Evolutionary conservation across 2,888 invertebrate genomes (phyloP).

Genomic region (Gerosis bhagava): DNA sequence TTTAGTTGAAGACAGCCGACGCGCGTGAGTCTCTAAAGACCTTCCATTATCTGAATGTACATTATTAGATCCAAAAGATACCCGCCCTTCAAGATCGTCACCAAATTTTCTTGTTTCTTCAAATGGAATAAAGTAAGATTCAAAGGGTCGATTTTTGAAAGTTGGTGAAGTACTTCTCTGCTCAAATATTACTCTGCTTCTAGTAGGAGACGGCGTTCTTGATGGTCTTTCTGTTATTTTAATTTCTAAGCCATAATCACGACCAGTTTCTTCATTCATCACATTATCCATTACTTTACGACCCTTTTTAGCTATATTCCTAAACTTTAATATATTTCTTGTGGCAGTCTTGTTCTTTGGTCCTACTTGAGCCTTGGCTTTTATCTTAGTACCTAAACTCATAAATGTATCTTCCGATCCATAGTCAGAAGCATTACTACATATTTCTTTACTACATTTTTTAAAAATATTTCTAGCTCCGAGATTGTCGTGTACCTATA

Average conservation of each 20-base stretch:
- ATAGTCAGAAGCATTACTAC: slow-evolving; percentile 72
- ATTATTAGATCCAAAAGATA: slow-evolving; percentile 51
- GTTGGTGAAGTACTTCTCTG: slow-evolving; percentile 52
- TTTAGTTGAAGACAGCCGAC: slow-evolving; percentile 54
- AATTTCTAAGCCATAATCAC: slow-evolving; percentile 60
- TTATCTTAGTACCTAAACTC: slow-evolving; percentile 76
- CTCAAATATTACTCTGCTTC: slow-evolving; percentile 46
- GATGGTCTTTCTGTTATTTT: slow-evolving; percentile 58
- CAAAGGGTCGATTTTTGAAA: slow-evolving; percentile 53
- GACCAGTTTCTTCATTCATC: slow-evolving; percentile 41
- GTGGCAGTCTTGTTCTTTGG: slow-evolving; percentile 55
- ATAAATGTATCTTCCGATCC: slow-evolving; percentile 77
- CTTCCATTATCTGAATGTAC: slow-evolving; percentile 52
- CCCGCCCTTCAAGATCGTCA: slow-evolving; percentile 44
- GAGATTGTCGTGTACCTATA: too few relatives aligned
- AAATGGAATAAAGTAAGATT: slow-evolving; percentile 64
- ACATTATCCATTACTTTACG: slow-evolving; percentile 55
- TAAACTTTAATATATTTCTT: slow-evolving; percentile 61
- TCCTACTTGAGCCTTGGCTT: slow-evolving; percentile 70
- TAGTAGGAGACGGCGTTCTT: slow-evolving; percentile 49
- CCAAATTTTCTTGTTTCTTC: slow-evolving; percentile 47
- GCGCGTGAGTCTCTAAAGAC: slow-evolving; percentile 59
- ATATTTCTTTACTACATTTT: slow-evolving; percentile 53
- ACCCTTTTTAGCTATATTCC: slow-evolving; percentile 57
- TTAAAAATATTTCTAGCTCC: too few relatives aligned